These are phyloP conservation scores for Cynodonichthys magdalenae DNA, from an alignment of 2,797 vertebrate species.

Conservation along the genomic window DNA sequence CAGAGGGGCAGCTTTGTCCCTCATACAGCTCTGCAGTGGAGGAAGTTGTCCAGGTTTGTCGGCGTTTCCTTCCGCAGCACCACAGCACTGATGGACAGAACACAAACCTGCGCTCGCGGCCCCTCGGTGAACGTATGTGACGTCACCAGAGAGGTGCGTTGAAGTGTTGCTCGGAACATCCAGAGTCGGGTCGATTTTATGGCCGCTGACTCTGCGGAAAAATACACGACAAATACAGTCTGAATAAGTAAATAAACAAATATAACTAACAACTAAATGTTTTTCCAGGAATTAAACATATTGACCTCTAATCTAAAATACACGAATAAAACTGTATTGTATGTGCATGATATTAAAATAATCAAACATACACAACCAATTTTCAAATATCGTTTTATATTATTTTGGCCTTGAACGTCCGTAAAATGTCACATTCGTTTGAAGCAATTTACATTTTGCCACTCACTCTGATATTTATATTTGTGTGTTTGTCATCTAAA, in stretches of 20 bases:
- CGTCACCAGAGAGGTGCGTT: conserved; percentile 74
- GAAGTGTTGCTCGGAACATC: conserved; percentile 50
- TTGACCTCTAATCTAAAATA: no score
- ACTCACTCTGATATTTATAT: no score
- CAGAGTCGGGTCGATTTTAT: not conserved
- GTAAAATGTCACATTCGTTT: no score
- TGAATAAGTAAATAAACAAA: no score
- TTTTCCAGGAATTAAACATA: no score
- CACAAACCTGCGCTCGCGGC: conserved; percentile 31
- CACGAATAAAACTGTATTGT: no score
- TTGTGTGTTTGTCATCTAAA: no score
- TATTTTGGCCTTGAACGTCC: no score
- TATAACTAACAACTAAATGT: not conserved
- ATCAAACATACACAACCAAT: no score
- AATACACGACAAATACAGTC: not conserved
- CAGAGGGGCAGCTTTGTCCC: conserved; percentile 23
- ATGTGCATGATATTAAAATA: no score
- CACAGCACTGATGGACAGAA: conserved; percentile 15
- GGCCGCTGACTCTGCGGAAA: not conserved
- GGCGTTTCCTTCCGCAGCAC: conserved; percentile 1
- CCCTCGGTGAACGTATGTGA: conserved; percentile 68
- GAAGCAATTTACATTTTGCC: no score
- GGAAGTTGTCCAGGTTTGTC: conserved; percentile 19
- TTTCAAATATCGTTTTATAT: no score
- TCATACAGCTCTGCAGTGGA: conserved; percentile 39